Evolutionary conservation across 1,140 invertebrate genomes (phyloP), one percentile per base, ranked within the genome.

Genomic region (Geopemphigus sp.): DNA sequence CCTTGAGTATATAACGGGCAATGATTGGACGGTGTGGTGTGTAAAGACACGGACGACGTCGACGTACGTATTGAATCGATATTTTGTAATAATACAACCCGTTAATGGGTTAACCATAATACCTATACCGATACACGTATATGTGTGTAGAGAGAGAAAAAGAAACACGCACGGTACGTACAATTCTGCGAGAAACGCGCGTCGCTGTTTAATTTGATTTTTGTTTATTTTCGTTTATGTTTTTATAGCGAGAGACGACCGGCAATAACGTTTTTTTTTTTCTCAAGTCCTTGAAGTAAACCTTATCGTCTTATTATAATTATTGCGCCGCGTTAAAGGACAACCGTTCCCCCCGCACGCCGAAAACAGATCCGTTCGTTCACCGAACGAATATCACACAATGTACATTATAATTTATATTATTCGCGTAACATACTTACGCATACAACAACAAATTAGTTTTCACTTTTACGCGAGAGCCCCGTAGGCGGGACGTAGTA

Each of bases 11-110:
- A n/a, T 39, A 47, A 68, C 39, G 2, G 39, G 6, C 22, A 50
- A 68, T 68, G 47, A 68, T 68, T 68, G 4, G 45, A 66, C 1
- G 1, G 19, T 10, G 61, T 17, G 3, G n/a, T 47, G 64, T 66
- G 12, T 68, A 6, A 22, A 22, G n/a, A 66, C 19, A 14, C n/a
- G 12, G 4, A 39, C n/a, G 32, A 47, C n/a, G 39, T 68, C 2
- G 12, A 32, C 32, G 6, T 63, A 63, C 26, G 32, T 68, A 24
- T 68, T 68, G 50, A 68, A 68, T 68, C 26, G 39, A 68, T 50
- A 68, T 68, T 68, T 68, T 68, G 66, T 68, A 68, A 68, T 39
- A 39, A 39, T 39, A 39, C 24, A 50, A 68, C 66, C 39, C 66
- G 45, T 50, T 68, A 66, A 68, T 39, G 14, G 12, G 14, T 17